Base-by-base conservation (phyloP, 2,797 vertebrate species). In the Myotis findleyi region DNA sequence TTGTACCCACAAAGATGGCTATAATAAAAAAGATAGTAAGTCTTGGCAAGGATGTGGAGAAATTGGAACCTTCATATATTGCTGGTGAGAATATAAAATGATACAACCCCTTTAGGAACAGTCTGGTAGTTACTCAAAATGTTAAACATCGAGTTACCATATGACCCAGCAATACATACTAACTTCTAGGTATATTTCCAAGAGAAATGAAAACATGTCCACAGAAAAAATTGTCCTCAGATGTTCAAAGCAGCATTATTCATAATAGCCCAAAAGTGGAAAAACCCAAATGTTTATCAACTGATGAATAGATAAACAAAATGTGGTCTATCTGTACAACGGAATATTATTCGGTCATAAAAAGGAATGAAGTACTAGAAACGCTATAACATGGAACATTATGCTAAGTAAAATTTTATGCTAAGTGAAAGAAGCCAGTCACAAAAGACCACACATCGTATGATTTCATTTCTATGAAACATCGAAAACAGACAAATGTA, bases 81-180 rank as follows among this genome's bases (percentile, higher is more conserved):
- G 14, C 30, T 84, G 69, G 57, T 79, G 47, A 30, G 30, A 73
- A 53, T 53, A 25, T 75, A 93, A 91, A 82, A 62, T 79, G 38
- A 13, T 76, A 36, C 17, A 57, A 16, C 33, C 59, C 1, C 41
- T 73, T 85, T 92, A 79, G 55, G 90, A 94, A 88, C 9, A 30
- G 49, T 73, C 91, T 89, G 73, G 71, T 64, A 69, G 75, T 87
- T 93, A 53, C 57, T 96, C 36, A 80, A 59, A 95, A 89, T 91
- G 66, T 33, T 82, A 82, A 93, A 87, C 51, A 44, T 20, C 55
- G 76, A 57, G 23, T 69, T 75, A 30, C 18, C 38, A 66, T 13
- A 71, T 80, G 76, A 66, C n/a, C 21, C 53, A 23, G 66, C 81
- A 87, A 62, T 80, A 68, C n/a, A 68, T 68, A 36, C 89, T 36